These are phyloP conservation scores for Erethizon dorsatum DNA, from an alignment of 2,797 vertebrate genomes.

Conservation along the genomic window DNA sequence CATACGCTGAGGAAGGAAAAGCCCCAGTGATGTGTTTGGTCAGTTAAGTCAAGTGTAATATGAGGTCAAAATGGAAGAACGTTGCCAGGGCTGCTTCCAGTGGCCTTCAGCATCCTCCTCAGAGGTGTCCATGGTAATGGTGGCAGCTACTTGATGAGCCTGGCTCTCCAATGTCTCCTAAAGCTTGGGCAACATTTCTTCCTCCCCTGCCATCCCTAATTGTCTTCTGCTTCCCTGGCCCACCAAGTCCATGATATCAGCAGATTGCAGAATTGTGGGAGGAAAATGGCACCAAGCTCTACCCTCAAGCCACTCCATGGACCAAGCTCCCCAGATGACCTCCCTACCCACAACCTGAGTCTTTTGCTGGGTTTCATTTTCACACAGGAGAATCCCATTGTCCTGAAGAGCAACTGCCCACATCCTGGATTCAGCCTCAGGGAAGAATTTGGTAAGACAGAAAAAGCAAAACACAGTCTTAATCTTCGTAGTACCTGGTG, in stretches of 20 bases:
- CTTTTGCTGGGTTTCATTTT: neutral
- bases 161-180: neutral
- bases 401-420: neutral
- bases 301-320: accelerated
- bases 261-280: neutral
- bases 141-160: neutral
- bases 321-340: neutral
- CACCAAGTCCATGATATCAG: neutral
- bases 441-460: neutral
- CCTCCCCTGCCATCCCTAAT: neutral
- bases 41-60: neutral
- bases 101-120: neutral
- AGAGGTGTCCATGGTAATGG: neutral
- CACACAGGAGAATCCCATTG: neutral
- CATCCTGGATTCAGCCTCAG: neutral
- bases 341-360: neutral
- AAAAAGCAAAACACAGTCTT: neutral
- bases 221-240: neutral
- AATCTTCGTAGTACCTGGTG: neutral
- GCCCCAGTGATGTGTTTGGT: neutral
- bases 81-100: neutral
- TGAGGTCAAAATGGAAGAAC: neutral
- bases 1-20: neutral
- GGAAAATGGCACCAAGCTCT: accelerated
- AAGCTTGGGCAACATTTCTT: neutral